Evolutionary conservation across 2,888 invertebrate genomes (phyloP), one percentile per base, ranked within the genome.

Genomic region (Melanchra persicariae): DNA sequence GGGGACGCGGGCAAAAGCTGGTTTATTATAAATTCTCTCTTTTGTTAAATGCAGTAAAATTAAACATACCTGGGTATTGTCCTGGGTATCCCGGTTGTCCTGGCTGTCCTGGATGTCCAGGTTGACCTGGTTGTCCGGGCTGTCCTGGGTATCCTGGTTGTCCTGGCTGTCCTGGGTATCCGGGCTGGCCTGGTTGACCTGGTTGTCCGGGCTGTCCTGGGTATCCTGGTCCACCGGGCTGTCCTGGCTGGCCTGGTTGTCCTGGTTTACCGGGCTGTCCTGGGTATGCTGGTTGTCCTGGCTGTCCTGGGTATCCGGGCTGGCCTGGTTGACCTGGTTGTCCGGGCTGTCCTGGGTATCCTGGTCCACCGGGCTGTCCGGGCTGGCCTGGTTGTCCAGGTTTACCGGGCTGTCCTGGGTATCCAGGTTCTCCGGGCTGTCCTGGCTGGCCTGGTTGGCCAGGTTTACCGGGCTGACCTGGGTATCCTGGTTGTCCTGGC

Each of bases 261-360:
- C 61, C 74, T 22, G 70, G 67, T 6, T 59, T 0, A 3, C 69
- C 69, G 2, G 61, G 67, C 0, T 70, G 10, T 0, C 77, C 76
- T 2, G 70, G 74, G 1, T 57, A 0, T 0, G 74, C 74, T 0
- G 67, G 68, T 0, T 75, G 10, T 0, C 69, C 78, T 0, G 78
- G 78, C 0, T 70, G 0, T 8, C 91, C 91, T 0, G 92, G 89
- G 3, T 84, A 69, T 24, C 69, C 77, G 2, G 77, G 77, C 0
- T 58, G 6, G 4, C 78, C 72, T 0, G 65, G 70, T 0, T 60
- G 2, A 1, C 78, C 78, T 8, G 77, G 72, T 0, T 70, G 7
- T 2, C 79, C 91, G 0, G 93, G 90, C 0, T 84, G 70, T 9
- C 91, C 90, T 0, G 88, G 87, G 0, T 83, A 70, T 85, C 74